Conservation (phyloP, 2,888 invertebrate genomes). For the Stenichneumon culpator region DNA sequence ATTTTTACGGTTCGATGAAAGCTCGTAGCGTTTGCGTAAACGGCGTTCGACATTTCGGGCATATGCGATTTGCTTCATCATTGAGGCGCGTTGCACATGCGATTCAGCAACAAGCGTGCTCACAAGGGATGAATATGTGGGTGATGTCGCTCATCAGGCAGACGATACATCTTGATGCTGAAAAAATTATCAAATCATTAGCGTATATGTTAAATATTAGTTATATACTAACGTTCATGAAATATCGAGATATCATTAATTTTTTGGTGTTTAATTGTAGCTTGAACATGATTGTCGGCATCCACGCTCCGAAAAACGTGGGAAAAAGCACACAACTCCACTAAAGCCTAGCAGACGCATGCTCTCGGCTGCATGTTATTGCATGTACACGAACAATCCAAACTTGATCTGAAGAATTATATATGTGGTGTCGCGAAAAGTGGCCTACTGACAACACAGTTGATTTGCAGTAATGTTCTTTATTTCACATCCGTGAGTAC, state of each 20-base stretch:
- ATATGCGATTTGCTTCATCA: not conserved
- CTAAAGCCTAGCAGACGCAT: not conserved
- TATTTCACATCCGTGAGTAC: too few species aligned
- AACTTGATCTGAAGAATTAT: too few species aligned
- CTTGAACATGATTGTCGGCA: conserved; percentile 4
- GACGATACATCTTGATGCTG: not conserved
- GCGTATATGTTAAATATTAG: conserved; percentile 18
- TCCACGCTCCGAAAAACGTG: conserved; percentile 21
- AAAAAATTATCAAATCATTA: conserved; percentile 44
- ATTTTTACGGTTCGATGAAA: too few species aligned
- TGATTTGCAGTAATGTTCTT: too few species aligned
- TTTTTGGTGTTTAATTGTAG: not conserved
- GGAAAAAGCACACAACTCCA: not conserved
- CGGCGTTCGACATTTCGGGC: not conserved
- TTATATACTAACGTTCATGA: not conserved
- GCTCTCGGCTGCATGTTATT: conserved; percentile 12
- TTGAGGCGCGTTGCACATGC: not conserved
- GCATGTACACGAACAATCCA: too few species aligned
- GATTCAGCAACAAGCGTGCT: conserved; percentile 12
- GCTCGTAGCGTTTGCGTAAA: not conserved
- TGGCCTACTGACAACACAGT: too few species aligned
- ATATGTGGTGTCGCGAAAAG: too few species aligned
- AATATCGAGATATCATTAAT: too few species aligned
- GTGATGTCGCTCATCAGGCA: not conserved
- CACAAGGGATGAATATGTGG: conserved; percentile 25